A percentile compares a stretch with the other conserved stretches of the same genome.
These are phyloP conservation scores for Xiphias gladius DNA, from an alignment of 2,113 vertebrate species.

Conservation along the genomic window DNA sequence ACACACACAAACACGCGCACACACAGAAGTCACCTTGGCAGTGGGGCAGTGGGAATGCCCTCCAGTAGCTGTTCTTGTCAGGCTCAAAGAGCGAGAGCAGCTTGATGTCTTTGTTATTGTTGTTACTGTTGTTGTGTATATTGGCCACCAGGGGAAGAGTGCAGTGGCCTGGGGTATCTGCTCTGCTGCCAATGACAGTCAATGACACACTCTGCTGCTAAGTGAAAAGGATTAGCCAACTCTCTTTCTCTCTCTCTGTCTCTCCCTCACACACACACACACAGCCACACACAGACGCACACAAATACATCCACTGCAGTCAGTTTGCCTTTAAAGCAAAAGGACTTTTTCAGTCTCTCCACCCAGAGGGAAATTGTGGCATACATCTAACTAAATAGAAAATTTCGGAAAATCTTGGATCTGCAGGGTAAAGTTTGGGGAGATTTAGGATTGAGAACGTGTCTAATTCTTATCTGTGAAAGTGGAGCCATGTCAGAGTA, in stretches of 20 bases:
- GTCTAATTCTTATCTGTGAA: neutral
- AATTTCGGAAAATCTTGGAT: neutral
- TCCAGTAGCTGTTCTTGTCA: slow-evolving; percentile 57
- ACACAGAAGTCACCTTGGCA: slow-evolving; percentile 67
- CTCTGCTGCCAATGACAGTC: slow-evolving; percentile 66
- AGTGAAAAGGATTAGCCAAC: slow-evolving; percentile 45
- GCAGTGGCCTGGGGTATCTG: slow-evolving; percentile 47
- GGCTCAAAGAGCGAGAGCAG: slow-evolving; percentile 50
- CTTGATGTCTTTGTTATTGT: slow-evolving; percentile 59
- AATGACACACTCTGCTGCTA: slow-evolving; percentile 64
- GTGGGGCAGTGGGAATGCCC: slow-evolving; percentile 42
- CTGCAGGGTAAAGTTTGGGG: neutral
- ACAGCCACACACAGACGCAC: slow-evolving; percentile 4
- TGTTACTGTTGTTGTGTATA: slow-evolving; percentile 61
- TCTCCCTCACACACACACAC: neutral
- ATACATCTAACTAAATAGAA: neutral
- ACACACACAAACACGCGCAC: slow-evolving; percentile 21
- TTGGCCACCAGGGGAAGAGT: slow-evolving; percentile 54
- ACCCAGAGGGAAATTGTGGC: neutral
- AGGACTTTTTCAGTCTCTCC: neutral
- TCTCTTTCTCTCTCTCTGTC: neutral
- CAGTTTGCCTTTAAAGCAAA: neutral
- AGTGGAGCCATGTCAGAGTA: neutral
- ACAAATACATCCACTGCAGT: neutral
- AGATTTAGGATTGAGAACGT: neutral